Conservation (phyloP, 2,113 vertebrate genomes). For the Picathartes gymnocephalus region DNA sequence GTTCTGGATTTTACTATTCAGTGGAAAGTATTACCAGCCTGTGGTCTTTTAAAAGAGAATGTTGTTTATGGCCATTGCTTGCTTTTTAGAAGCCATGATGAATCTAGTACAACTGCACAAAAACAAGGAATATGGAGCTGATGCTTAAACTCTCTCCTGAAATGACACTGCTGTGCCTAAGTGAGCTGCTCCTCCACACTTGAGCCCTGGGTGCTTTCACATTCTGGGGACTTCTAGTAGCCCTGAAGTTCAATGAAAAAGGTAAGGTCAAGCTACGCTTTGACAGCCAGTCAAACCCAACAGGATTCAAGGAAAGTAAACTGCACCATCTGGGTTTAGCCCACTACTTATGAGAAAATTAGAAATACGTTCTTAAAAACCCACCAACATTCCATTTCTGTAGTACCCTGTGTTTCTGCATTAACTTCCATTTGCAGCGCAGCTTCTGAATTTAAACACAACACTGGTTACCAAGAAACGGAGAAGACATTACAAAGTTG, state of each 20-base stretch:
- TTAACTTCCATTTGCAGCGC: background rate
- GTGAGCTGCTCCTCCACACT: background rate
- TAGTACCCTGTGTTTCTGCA: background rate
- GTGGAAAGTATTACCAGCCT: conserved; percentile 72
- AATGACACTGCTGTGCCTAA: background rate
- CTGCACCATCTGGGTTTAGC: background rate
- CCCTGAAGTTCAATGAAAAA: background rate
- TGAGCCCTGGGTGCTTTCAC: background rate
- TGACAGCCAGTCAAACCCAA: background rate
- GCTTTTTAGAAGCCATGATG: conserved; percentile 22
- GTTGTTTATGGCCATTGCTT: conserved; percentile 38
- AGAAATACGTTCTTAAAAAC: background rate
- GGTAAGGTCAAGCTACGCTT: background rate
- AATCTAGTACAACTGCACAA: background rate
- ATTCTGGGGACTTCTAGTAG: background rate
- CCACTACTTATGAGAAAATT: background rate
- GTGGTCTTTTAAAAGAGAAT: conserved; percentile 54
- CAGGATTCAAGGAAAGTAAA: background rate
- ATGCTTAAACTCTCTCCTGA: background rate
- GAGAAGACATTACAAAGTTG: background rate
- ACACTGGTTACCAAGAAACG: background rate
- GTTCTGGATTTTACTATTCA: conserved; percentile 72
- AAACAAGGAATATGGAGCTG: background rate
- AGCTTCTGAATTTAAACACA: background rate
- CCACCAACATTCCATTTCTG: accelerated